phyloP scores from a whole-genome alignment of 2,113 vertebrate species.

The Pterocles gutturalis region DNA sequence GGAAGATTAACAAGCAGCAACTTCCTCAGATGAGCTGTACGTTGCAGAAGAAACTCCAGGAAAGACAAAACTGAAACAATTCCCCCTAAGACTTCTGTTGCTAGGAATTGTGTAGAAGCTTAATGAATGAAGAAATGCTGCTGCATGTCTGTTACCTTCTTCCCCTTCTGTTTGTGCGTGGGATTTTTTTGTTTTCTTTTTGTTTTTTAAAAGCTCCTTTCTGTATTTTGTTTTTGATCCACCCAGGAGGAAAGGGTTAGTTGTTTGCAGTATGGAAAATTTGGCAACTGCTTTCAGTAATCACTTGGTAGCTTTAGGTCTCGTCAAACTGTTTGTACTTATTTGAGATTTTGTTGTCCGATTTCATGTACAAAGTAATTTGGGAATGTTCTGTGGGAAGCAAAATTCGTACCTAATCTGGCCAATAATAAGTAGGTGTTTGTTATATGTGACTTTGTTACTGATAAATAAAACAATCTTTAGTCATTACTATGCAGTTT shows the following conservation, averaged over 20 bases:
- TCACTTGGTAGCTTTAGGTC: neutral
- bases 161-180: neutral
- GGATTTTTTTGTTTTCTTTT: neutral
- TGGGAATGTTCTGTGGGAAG: neutral
- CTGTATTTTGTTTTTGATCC: neutral
- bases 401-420: neutral
- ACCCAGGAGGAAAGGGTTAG: neutral
- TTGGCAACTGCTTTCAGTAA: neutral
- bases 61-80: neutral
- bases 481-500: neutral
- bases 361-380: neutral
- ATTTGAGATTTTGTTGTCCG: neutral
- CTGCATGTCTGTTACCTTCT: neutral
- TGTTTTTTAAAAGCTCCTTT: neutral
- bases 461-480: neutral
- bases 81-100: neutral
- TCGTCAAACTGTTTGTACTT: neutral
- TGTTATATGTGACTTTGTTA: neutral
- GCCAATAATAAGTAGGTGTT: neutral
- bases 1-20: neutral
- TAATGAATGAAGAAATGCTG: neutral
- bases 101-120: neutral
- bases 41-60: neutral
- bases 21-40: fast-evolving
- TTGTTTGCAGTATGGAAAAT: neutral